These are phyloP conservation scores for Drymonia ruficornis DNA, from an alignment of 2,888 invertebrate species.

Conservation along the genomic window DNA sequence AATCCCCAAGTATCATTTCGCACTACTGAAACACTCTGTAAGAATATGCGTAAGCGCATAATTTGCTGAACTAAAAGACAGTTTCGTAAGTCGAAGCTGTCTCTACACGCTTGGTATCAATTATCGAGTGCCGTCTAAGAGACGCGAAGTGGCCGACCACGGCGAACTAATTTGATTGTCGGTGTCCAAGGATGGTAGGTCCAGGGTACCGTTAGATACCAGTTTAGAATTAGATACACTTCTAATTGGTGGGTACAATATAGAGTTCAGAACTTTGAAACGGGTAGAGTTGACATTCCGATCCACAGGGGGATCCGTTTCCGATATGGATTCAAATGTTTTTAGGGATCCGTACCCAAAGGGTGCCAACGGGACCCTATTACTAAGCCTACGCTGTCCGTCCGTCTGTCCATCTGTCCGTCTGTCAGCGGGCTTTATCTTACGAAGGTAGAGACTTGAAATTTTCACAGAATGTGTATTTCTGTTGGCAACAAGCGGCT, in stretches of 20 bases:
- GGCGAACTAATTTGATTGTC: conserved; percentile 67
- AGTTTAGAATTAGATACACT: conserved; percentile 6
- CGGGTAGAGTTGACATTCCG: neutral
- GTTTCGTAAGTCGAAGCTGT: neutral
- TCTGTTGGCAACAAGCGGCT: too few relatives aligned
- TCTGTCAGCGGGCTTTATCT: too few relatives aligned
- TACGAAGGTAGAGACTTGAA: too few relatives aligned
- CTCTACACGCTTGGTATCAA: conserved; percentile 40
- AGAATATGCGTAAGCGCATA: neutral
- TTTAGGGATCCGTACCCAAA: too few relatives aligned
- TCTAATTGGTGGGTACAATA: conserved; percentile 3
- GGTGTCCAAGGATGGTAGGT: conserved; percentile 56
- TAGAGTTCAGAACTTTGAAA: neutral
- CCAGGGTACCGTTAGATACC: conserved; percentile 41
- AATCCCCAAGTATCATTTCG: too few relatives aligned
- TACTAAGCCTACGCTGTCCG: too few relatives aligned
- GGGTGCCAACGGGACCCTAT: too few relatives aligned
- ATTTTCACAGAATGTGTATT: too few relatives aligned
- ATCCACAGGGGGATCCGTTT: too few relatives aligned
- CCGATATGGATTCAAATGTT: too few relatives aligned
- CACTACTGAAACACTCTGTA: too few relatives aligned
- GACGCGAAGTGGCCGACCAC: conserved; percentile 60
- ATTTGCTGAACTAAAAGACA: conserved; percentile 3
- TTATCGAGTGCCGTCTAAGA: conserved; percentile 59
- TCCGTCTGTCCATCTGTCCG: too few relatives aligned